Conservation (phyloP, 2,888 invertebrate species). For the Eubasilissa splendida region DNA sequence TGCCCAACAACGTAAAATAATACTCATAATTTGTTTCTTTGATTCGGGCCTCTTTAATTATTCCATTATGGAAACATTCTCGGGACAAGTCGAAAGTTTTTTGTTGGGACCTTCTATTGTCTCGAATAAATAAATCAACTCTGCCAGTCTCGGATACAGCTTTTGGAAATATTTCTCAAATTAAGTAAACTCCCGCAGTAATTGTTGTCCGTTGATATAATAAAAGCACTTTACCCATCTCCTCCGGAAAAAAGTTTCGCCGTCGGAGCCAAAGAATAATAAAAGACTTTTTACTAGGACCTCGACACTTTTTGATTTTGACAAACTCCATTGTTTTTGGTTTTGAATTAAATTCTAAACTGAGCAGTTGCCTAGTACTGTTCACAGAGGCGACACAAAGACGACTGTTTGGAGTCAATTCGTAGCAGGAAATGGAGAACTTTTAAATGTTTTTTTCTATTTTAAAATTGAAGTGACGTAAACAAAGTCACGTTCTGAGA, state of each 20-base stretch:
- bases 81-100: neutral
- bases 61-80: neutral
- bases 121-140: slow-evolving; percentile 1
- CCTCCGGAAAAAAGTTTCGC: neutral
- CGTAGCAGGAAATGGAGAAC: neutral
- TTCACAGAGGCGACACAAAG: neutral
- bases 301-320: slow-evolving; percentile 8
- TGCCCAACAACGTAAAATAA: no score
- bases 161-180: slow-evolving; percentile 7
- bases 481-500: no score
- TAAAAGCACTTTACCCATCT: neutral
- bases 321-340: neutral
- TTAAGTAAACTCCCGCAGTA: slow-evolving; percentile 1
- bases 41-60: no score
- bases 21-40: no score
- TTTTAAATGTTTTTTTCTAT: no score
- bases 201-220: slow-evolving; percentile 16
- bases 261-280: neutral
- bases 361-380: slow-evolving; percentile 10
- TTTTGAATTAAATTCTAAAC: neutral
- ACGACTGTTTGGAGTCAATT: neutral
- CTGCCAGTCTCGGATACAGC: neutral
- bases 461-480: no score
- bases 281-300: neutral
- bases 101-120: neutral